Conservation (phyloP, 2,888 invertebrate genomes). For the Ormyrus nitidulus region DNA sequence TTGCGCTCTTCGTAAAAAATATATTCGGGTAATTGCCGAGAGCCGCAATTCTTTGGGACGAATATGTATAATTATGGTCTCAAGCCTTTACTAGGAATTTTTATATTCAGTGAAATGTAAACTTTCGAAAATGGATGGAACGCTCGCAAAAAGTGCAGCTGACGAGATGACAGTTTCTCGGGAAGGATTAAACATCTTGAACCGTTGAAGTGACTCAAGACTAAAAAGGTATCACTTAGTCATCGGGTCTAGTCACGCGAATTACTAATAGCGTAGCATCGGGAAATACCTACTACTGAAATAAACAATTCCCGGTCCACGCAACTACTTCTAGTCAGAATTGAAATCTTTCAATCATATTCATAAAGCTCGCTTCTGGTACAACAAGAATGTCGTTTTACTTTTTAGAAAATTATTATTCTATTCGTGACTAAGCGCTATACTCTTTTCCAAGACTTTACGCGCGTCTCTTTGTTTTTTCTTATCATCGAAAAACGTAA, state of each 20-base stretch:
- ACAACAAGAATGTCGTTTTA: no score
- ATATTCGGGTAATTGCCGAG: conserved; percentile 1
- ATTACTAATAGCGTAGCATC: not conserved
- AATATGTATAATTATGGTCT: conserved; percentile 1
- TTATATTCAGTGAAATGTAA: not conserved
- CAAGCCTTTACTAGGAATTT: not conserved
- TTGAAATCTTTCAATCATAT: no score
- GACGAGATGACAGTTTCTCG: not conserved
- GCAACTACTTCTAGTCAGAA: no score
- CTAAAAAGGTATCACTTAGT: conserved; percentile 17
- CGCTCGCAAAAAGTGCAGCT: not conserved
- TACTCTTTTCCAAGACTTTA: no score
- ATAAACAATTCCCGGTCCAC: no score
- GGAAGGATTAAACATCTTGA: not conserved
- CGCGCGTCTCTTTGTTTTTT: no score
- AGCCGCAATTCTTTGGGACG: not conserved
- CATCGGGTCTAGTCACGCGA: not conserved
- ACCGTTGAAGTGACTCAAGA: conserved; percentile 3
- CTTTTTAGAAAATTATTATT: no score
- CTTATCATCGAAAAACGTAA: no score
- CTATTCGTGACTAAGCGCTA: no score
- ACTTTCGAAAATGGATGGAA: conserved; percentile 1
- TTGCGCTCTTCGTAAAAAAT: not conserved
- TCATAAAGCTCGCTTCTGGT: no score
- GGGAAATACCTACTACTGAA: no score